Evolutionary conservation across 2,888 invertebrate species (phyloP).

Genomic region (Tribolium freemani): DNA sequence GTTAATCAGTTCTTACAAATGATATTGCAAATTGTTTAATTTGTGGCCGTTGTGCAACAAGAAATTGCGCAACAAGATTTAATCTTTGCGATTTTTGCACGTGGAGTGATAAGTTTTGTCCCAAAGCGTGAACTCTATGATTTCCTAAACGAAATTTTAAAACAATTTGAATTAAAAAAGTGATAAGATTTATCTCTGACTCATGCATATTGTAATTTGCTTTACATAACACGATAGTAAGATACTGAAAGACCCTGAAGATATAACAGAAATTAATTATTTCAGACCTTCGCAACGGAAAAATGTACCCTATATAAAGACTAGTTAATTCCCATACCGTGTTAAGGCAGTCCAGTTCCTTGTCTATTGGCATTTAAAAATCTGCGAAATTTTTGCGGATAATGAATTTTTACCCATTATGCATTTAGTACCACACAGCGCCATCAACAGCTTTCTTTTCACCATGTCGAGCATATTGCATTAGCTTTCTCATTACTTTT

Average conservation of each 20-base stretch:
- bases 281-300: neutral
- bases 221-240: neutral
- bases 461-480: conserved; percentile 32
- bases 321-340: neutral
- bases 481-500: conserved; percentile 40
- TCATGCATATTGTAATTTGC: neutral
- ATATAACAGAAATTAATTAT: neutral
- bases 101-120: neutral
- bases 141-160: neutral
- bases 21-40: neutral
- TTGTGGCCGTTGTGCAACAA: neutral
- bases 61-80: neutral
- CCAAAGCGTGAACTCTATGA: neutral
- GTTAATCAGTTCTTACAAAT: neutral
- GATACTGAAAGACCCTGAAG: neutral
- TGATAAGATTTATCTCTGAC: neutral
- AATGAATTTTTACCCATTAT: conserved; percentile 7
- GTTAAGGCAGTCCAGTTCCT: neutral
- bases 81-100: neutral
- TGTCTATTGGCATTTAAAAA: neutral
- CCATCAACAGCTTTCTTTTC: conserved; percentile 33
- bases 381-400: neutral
- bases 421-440: conserved; percentile 17
- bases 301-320: neutral
- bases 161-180: neutral